Conservation (phyloP, 2,113 vertebrate species). For the Salvelinus sp. region DNA sequence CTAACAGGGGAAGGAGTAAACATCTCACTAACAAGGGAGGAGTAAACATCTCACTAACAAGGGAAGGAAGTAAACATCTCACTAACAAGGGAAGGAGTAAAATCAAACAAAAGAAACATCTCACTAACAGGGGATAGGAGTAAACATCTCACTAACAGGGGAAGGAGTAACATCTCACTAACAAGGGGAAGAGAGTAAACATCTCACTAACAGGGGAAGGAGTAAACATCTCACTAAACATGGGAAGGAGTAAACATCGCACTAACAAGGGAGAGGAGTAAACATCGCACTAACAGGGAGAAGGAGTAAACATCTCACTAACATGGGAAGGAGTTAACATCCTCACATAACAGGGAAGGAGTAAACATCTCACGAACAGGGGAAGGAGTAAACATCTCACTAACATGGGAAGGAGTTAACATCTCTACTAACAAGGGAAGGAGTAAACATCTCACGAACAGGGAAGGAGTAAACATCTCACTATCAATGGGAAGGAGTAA, state of each 20-base stretch:
- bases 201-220: background rate
- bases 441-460: background rate
- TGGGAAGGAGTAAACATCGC: too few relatives aligned
- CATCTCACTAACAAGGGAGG: too few relatives aligned
- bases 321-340: too few relatives aligned
- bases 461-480: too few relatives aligned
- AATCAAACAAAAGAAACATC: too few relatives aligned
- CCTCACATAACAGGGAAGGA: too few relatives aligned
- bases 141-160: too few relatives aligned
- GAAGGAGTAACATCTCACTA: background rate
- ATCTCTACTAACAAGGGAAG: background rate
- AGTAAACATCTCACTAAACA: background rate
- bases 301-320: background rate
- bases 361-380: background rate
- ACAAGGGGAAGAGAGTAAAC: background rate
- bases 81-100: too few relatives aligned
- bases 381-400: background rate
- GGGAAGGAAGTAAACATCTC: background rate
- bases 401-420: too few relatives aligned
- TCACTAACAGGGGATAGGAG: background rate
- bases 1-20: background rate
- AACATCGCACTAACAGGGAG: background rate
- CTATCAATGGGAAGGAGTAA: background rate
- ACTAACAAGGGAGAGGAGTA: background rate
- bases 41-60: background rate